A percentile compares a stretch with the other conserved stretches of the same genome.
Conservation (phyloP, 2,888 invertebrate species). For the Pseudolycoriella hygida region DNA sequence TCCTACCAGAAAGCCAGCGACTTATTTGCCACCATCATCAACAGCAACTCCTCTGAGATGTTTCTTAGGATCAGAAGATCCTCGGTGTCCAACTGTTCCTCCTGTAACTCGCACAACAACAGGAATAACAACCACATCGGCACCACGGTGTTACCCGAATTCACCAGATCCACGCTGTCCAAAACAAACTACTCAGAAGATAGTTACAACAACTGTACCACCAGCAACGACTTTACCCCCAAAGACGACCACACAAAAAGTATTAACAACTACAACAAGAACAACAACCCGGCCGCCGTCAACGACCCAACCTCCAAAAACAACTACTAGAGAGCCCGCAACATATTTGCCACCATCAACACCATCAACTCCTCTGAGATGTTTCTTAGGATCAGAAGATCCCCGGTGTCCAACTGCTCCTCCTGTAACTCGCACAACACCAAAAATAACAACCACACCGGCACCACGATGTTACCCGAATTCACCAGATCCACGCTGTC, state of each 20-base stretch:
- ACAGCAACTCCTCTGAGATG: too few species aligned
- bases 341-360: too few species aligned
- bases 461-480: slow-evolving; percentile 18
- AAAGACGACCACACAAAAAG: slow-evolving; percentile 14
- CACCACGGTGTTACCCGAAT: slow-evolving; percentile 18
- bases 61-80: too few species aligned
- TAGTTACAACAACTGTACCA: slow-evolving; percentile 10
- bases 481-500: slow-evolving; percentile 23
- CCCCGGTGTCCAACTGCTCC: slow-evolving; percentile 12
- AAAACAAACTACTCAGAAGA: slow-evolving; percentile 11
- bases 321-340: too few species aligned
- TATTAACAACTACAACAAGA: too few species aligned
- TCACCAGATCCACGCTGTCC: slow-evolving; percentile 22
- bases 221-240: slow-evolving; percentile 8
- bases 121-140: slow-evolving; percentile 11
- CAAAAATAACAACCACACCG: slow-evolving; percentile 5
- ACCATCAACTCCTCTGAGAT: too few species aligned
- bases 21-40: slow-evolving; percentile 10
- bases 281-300: too few species aligned
- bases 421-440: slow-evolving; percentile 12
- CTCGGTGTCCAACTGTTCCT: too few species aligned
- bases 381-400: too few species aligned
- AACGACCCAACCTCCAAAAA: too few species aligned
- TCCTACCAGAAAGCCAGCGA: slow-evolving; percentile 18
- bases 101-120: slow-evolving; percentile 7